Conservation (phyloP, 2,797 vertebrate genomes). For the Molossus molossus region DNA sequence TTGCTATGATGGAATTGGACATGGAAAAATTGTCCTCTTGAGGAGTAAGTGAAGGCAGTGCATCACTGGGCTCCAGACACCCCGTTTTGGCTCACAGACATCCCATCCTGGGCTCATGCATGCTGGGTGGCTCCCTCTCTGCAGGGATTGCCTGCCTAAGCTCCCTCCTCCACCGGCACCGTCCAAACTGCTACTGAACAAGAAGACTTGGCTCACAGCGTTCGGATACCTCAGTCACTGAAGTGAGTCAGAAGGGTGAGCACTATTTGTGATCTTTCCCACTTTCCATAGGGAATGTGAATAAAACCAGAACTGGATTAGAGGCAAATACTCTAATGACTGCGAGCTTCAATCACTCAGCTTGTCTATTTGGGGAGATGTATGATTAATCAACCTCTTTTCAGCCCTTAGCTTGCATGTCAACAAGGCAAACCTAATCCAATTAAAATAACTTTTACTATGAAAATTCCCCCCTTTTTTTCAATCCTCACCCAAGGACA, state of each 20-base stretch:
- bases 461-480: slow-evolving; percentile 8
- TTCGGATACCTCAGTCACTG: no score
- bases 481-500: no score
- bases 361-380: background rate
- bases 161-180: fast-evolving
- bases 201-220: background rate
- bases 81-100: no score
- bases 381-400: background rate
- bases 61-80: fast-evolving
- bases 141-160: background rate
- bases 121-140: no score
- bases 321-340: background rate
- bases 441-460: background rate
- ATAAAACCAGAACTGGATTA: background rate
- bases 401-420: background rate
- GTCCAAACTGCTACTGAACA: fast-evolving
- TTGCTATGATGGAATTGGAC: background rate
- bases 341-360: background rate
- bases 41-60: background rate
- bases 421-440: background rate
- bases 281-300: background rate
- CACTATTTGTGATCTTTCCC: fast-evolving
- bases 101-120: background rate
- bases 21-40: no score
- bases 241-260: fast-evolving